Base-by-base conservation (phyloP, 2,888 invertebrate genomes). In the Ichneumoninae sp. region DNA sequence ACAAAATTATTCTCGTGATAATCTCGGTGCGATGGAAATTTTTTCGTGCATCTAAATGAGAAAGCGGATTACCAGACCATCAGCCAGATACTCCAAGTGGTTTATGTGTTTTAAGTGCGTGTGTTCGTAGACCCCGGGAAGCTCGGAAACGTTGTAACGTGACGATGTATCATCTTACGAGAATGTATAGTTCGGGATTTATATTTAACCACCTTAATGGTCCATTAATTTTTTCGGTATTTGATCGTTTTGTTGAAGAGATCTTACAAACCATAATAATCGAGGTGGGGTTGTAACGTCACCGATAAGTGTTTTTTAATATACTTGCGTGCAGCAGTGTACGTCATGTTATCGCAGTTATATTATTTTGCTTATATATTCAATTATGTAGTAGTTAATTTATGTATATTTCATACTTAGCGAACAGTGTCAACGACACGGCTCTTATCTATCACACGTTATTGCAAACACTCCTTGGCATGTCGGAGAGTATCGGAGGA, bases 51-150 rank as follows among this genome's bases (percentile, higher is more conserved):
- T 72, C 74, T 78, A 76, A 30, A 74, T 69, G 66, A 82, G 69
- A 80, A 76, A 86, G 68, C 68, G 75, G 75, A 82, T 85, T 74
- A 82, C 22, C 57, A 22, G 66, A 80, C 65, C 47, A 57, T 10
- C 68, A 54, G 70, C 36, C 70, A 50, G 74, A 77, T 60, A 36
- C 50, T 66, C 36, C 36, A 65, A 65, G 13, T 74, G 76, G 40
- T 44, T 76, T 80, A 66, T 33, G 60, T 47, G 19, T 50, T 78
- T 74, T 13, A 50, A 26, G 16, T 76, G n/a, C 76, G 10, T 19
- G 40, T 40, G 66, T 19, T 19, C 40, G 36, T 10, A 13, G 16
- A 62, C 6, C 5, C 54, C 57, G 10, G 10, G 57, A 26, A 57
- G 13, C 57, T 22, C 57, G 57, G 22, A n/a, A 22, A 54, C 57